Base-by-base conservation (phyloP, 64 coral and sea anemone genomes). In the Dendronephthya gigantea region DNA sequence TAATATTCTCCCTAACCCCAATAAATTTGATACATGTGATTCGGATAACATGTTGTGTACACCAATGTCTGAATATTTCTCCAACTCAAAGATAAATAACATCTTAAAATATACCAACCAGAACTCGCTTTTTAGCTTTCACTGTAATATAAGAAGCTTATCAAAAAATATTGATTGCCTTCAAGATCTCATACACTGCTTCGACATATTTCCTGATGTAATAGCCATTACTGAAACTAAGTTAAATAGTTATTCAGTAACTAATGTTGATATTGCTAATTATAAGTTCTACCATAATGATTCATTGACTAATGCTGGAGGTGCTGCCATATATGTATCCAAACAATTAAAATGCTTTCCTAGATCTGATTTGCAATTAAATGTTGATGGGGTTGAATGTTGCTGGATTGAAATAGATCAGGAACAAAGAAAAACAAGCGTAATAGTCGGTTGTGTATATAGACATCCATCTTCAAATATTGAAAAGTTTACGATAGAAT, bases 171-270 rank as follows among this genome's bases (percentile, higher is more conserved):
- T 83, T 87, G 41, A 75, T 87, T 68, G 90, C 87, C 83, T 38
- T 91, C n/a, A n/a, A n/a, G n/a, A n/a, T 39, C 65, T 91, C 19
- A n/a, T 25, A 27, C 48, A 82, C 84, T 82, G n/a, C n/a, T 36
- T 87, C 38, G 40, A 87, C 68, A 83, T 23, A 11, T 14, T 8
- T 10, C 90, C 90, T 23, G 90, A 91, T 82, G 82, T 91, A 66
- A 86, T 91, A 86, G 90, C 84, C 12, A 82, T 91, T 27, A 82
- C 89, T 5, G 90, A 91, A 91, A 87, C 74, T 40, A 87, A 83
- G 72, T n/a, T 87, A 83, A 91, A 90, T 81, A 27, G 66, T 56
- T 29, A 91, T 83, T 82, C 22, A 62, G 40, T 86, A 25, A 38
- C 22, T 58, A 91, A 91, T 35, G 45, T 86, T 31, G 79, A 82